Percentiles rank a stretch among this genome's conserved stretches.
Conservation (phyloP, 2,113 vertebrate species). For the Hemibagrus wyckioides region DNA sequence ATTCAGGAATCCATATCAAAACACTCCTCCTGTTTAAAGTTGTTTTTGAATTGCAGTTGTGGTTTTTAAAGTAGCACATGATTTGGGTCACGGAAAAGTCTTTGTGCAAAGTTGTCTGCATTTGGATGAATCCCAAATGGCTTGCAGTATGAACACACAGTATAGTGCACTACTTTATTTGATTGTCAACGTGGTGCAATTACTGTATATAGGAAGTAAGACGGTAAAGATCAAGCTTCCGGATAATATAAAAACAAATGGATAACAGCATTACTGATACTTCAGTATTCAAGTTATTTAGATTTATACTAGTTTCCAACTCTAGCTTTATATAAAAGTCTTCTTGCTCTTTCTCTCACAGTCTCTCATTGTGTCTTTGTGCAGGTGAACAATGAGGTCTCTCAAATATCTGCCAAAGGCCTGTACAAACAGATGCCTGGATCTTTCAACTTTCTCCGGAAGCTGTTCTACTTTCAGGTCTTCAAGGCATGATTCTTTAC, state of each 20-base stretch:
- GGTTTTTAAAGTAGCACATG: not conserved
- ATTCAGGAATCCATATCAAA: not conserved
- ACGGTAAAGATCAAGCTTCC: not conserved
- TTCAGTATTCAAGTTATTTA: not conserved
- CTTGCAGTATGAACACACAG: not conserved
- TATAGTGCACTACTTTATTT: not conserved
- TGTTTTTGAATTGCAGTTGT: not conserved
- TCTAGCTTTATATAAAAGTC: not conserved
- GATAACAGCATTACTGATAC: not conserved
- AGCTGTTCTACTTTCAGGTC: constrained; percentile 80
- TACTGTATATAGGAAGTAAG: not conserved
- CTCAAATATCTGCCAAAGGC: constrained; percentile 79
- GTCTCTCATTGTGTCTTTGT: constrained; percentile 4
- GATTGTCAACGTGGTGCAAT: not conserved
- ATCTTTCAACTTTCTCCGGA: constrained; percentile 92
- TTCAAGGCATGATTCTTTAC: constrained; percentile 31
- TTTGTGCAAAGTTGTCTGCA: not conserved
- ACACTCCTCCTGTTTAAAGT: not conserved
- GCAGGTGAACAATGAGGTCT: constrained; percentile 86
- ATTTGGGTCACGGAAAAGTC: not conserved
- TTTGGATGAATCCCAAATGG: not conserved
- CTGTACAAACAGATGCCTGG: constrained; percentile 91
- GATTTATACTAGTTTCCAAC: too few species aligned
- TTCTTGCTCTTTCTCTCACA: not conserved
- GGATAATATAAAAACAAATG: not conserved